These are phyloP conservation scores for Bactericera cockerelli DNA, from an alignment of 1,140 invertebrate genomes.

Conservation along the genomic window DNA sequence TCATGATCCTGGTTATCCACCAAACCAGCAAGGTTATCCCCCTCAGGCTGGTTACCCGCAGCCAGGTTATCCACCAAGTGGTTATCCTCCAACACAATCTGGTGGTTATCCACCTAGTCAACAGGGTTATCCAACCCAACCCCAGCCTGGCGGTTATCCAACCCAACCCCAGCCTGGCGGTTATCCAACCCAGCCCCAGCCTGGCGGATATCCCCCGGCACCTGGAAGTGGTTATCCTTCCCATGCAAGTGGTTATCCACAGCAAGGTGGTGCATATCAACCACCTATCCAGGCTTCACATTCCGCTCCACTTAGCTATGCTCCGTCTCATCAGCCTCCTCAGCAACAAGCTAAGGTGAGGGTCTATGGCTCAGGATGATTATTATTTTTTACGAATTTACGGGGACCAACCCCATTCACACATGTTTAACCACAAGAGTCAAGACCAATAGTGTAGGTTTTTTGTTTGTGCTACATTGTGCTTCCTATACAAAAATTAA, in stretches of 20 bases:
- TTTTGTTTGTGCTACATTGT: too few species aligned
- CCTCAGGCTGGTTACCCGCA: constrained; percentile 11
- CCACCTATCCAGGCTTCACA: constrained; percentile 17
- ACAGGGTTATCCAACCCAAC: constrained; percentile 16
- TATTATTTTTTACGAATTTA: too few species aligned
- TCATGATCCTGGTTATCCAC: constrained; percentile 13
- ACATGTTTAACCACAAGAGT: too few species aligned
- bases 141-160: constrained; percentile 24
- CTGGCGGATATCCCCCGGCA: constrained; percentile 15
- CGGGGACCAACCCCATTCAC: too few species aligned
- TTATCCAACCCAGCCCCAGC: constrained; percentile 11
- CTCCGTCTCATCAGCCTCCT: constrained; percentile 20
- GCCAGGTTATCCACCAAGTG: background rate
- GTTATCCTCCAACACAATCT: constrained; percentile 13
- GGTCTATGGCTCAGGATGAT: too few species aligned
- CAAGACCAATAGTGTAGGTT: too few species aligned
- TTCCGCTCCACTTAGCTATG: constrained; percentile 24
- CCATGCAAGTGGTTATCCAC: background rate
- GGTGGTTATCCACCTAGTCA: constrained; percentile 19
- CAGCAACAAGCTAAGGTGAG: too few species aligned
- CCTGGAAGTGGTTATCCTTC: constrained; percentile 1
- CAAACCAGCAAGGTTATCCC: constrained; percentile 18
- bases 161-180: constrained; percentile 4
- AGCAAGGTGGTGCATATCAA: constrained; percentile 10
- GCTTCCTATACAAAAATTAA: too few species aligned